Base-by-base conservation (phyloP, 2,888 invertebrate genomes). In the Atethmia centrago region DNA sequence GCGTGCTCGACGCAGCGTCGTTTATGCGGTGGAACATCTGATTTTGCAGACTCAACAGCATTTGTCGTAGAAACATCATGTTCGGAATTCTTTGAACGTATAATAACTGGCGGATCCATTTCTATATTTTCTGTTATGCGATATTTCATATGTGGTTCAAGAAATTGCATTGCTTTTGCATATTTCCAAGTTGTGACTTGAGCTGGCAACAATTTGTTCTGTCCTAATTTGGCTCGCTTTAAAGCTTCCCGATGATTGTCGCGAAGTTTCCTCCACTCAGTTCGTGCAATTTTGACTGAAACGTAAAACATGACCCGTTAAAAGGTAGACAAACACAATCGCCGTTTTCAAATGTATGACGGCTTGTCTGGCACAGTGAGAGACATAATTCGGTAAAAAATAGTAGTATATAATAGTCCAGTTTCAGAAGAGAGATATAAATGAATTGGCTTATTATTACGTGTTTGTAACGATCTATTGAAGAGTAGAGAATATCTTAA, bases 171-270 rank as follows among this genome's bases (percentile, higher is more conserved):
- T 0, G 92, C 92, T 84, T 95, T 96, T 19, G 95, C 95, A 74
- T 95, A 96, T 80, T 96, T 96, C 95, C 95, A 96, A 14, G 95
- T 96, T 3, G 95, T 96, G 45, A 96, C 94, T 84, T 95, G 95
- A 40, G 95, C 95, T 0, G 95, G 95, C 55, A 95, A 83, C 66
- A 95, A 87, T 88, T 95, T 95, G 79, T 95, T 95, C 80, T 94
- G 95, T 8, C 95, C 95, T 9, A 95, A 88, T 82, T 95, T 95
- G 0, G 95, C 95, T 80, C 95, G 89, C 79, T 95, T 95, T 12
- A 95, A 88, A 5, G 95, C 95, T 78, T 95, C 95, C 40, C 95
- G 86, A 73, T 96, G 95, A 78, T 95, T 95, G 82, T 95, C 95
- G 3, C 95, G 91, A 40, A 96, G 91, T 83, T 94, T 95, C 70